A percentile compares a stretch with the other conserved stretches of the same genome.
These are phyloP conservation scores for Agonopterix alstromeriana DNA, from an alignment of 2,888 invertebrate species.

Conservation along the genomic window DNA sequence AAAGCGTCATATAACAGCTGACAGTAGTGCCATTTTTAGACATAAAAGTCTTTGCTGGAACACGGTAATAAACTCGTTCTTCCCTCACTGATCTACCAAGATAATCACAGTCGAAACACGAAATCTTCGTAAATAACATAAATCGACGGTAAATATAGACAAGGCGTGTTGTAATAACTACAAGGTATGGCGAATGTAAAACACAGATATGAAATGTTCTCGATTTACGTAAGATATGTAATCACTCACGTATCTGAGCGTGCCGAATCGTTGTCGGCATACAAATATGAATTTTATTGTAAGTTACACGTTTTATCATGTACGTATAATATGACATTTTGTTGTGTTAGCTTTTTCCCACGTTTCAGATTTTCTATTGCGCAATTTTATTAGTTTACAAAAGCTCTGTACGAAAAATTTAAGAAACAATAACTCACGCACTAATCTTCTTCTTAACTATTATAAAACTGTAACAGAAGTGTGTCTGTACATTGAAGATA, in stretches of 20 bases:
- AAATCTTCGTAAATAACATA: not conserved
- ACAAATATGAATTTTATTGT: conserved; percentile 19
- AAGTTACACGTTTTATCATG: conserved; percentile 13
- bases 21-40: no score
- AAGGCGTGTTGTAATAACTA: no score
- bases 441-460: no score
- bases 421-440: no score
- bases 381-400: not conserved
- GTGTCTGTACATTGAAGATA: no score
- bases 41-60: no score
- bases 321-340: conserved; percentile 8
- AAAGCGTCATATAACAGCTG: no score
- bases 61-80: no score
- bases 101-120: not conserved
- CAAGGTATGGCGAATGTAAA: conserved; percentile 7
- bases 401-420: no score
- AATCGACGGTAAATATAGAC: not conserved
- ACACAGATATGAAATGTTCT: conserved; percentile 17
- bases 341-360: conserved; percentile 23
- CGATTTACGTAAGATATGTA: conserved; percentile 11
- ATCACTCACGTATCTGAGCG: conserved; percentile 7
- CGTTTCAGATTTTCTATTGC: conserved; percentile 13
- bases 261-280: conserved; percentile 5
- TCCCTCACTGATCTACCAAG: no score
- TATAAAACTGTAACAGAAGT: no score